A percentile compares a stretch with the other conserved stretches of the same genome.
Conservation (phyloP, 2,113 vertebrate genomes). For the Cyphomyrus discorhynchus region DNA sequence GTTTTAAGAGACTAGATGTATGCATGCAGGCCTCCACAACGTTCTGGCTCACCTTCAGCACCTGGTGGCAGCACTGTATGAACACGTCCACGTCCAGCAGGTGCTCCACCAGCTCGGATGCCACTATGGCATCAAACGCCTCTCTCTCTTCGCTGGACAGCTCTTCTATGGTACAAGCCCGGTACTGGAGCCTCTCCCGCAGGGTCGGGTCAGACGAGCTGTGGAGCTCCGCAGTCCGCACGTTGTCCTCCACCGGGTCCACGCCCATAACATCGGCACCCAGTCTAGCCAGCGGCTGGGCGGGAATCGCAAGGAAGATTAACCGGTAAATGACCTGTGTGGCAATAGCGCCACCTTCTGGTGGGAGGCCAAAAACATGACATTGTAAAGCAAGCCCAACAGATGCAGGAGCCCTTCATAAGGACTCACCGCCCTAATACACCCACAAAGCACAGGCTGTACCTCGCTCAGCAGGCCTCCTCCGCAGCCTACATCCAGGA, state of each 20-base stretch:
- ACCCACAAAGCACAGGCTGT: conserved; percentile 19
- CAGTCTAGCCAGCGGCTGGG: conserved; percentile 83
- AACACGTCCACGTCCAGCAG: conserved; percentile 81
- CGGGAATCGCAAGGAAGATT: conserved; percentile 15
- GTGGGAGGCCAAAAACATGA: not conserved
- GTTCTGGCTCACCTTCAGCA: conserved; percentile 73
- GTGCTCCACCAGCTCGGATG: conserved; percentile 95
- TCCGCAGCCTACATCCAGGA: conserved; percentile 90
- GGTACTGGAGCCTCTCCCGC: conserved; percentile 67
- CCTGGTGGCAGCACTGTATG: conserved; percentile 69
- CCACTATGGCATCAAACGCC: conserved; percentile 79
- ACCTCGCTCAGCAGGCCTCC: conserved; percentile 90
- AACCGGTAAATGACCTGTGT: not conserved
- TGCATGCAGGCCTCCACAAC: not conserved
- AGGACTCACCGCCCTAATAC: not conserved
- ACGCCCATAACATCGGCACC: conserved; percentile 83
- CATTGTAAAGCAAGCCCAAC: not conserved
- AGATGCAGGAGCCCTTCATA: not conserved
- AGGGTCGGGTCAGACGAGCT: conserved; percentile 77
- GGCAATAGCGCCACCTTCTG: conserved; percentile 34
- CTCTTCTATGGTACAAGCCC: conserved; percentile 75
- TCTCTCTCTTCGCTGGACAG: conserved; percentile 60
- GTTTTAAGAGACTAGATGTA: not conserved
- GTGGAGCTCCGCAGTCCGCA: conserved; percentile 75
- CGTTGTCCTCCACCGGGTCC: conserved; percentile 85